Evolutionary conservation across 2,797 vertebrate genomes (phyloP).

Genomic region (Huso huso): DNA sequence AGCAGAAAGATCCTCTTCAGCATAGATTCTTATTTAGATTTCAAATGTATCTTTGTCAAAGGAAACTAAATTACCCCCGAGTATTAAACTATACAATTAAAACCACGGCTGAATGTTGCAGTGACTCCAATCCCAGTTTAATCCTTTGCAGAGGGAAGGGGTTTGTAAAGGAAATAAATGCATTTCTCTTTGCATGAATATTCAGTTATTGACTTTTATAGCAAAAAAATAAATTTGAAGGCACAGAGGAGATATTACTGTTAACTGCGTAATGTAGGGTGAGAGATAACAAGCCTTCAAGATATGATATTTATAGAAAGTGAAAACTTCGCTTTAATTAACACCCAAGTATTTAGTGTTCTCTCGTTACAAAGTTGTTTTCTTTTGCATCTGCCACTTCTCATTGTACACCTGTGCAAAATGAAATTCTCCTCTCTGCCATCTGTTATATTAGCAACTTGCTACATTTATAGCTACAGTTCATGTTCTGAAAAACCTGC

Average conservation of each 20-base stretch:
- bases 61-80: slow-evolving; percentile 17
- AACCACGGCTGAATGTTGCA: slow-evolving; percentile 34
- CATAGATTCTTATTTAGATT: no score
- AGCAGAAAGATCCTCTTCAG: no score
- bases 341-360: slow-evolving; percentile 19
- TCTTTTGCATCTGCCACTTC: background rate
- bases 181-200: slow-evolving; percentile 42
- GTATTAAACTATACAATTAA: slow-evolving; percentile 20
- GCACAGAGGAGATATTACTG: slow-evolving; percentile 2
- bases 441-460: slow-evolving; percentile 39
- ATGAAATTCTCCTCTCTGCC: slow-evolving; percentile 18
- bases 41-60: no score
- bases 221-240: slow-evolving; percentile 8
- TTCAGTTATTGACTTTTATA: slow-evolving; percentile 57
- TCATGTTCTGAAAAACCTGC: no score
- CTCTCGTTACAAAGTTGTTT: slow-evolving; percentile 10
- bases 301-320: slow-evolving; percentile 9
- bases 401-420: background rate
- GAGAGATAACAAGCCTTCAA: slow-evolving; percentile 17
- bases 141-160: slow-evolving; percentile 17
- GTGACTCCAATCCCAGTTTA: slow-evolving; percentile 36
- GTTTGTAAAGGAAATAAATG: slow-evolving; percentile 11
- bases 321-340: slow-evolving; percentile 16
- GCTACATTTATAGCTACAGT: background rate
- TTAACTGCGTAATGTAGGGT: slow-evolving; percentile 6